Evolutionary conservation across 2,113 vertebrate genomes (phyloP), one percentile per base, ranked within the genome.

Genomic region (Myotis davidii): DNA sequence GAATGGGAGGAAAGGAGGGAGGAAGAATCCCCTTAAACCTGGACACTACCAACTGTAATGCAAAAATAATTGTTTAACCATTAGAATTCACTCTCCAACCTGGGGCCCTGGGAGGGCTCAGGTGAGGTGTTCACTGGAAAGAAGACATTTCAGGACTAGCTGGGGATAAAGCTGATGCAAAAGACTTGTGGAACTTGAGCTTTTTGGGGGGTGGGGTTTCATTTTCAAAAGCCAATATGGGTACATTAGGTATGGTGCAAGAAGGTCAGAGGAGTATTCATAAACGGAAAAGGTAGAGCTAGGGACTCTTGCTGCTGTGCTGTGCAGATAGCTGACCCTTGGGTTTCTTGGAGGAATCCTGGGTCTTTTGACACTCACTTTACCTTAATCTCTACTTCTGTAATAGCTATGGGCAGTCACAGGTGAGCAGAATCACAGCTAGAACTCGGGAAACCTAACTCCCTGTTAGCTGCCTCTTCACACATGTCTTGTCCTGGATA

Each of bases 341-440:
- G 34, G 25, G 59, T 90, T 85, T 88, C 65, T 72, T 84, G 50
- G 45, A 82, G 48, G 82, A 92, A 61, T 90, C 48, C 67, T 90
- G 21, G 25, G 32, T 82, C 29, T 85, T 83, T 72, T 27, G 70
- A 79, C 67, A 88, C 69, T 81, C 6, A 42, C 32, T 42, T 76
- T 74, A 27, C 23, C 52, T 73, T 93, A 10, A 54, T 91, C 39
- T 83, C 12, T 88, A 77, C 85, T 85, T 96, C 83, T 88, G 5
- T 85, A 82, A 39, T 52, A 83, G 54, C 52, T 56, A 5, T 81
- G 48, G 21, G 77, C 32, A 92, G 67, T 59, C 42, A 48, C 37
- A 52, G 65, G 78, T 52, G 45, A 77, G 78, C 32, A 81, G 42
- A 64, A 52, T 81, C 37, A 64, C 37, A 39, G 23, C 1, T n/a